Percentiles rank a stretch among this genome's conserved stretches.
phyloP scores from a whole-genome alignment of 2,888 invertebrate genomes.

The Philereme vetulata region DNA sequence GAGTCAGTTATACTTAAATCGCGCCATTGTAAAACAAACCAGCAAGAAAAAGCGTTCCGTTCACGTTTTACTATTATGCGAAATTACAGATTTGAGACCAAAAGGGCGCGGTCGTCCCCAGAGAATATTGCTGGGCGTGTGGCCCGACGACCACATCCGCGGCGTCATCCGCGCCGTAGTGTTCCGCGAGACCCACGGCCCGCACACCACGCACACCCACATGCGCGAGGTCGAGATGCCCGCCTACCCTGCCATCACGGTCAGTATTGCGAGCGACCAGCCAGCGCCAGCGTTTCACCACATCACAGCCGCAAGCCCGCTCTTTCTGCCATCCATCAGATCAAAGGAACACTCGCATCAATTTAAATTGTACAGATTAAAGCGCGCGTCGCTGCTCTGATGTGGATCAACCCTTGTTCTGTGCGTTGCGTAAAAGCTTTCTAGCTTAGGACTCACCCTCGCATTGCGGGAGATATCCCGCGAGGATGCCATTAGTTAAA shows the following conservation, averaged over 20 bases:
- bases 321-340: neutral
- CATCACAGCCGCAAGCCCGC: slow-evolving; percentile 3
- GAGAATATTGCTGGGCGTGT: slow-evolving; percentile 94
- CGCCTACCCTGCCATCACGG: slow-evolving; percentile 75
- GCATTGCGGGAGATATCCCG: neutral
- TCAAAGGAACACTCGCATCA: neutral
- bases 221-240: slow-evolving; percentile 88
- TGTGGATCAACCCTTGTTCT: slow-evolving; percentile 5
- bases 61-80: slow-evolving; percentile 80
- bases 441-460: neutral
- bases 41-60: slow-evolving; percentile 31
- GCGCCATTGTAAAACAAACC: neutral
- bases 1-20: slow-evolving; percentile 7
- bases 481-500: neutral
- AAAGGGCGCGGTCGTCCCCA: slow-evolving; percentile 96
- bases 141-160: slow-evolving; percentile 97
- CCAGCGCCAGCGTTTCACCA: slow-evolving; percentile 8
- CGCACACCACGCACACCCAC: slow-evolving; percentile 87
- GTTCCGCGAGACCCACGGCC: slow-evolving; percentile 91
- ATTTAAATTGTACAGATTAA: neutral
- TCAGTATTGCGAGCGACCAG: slow-evolving; percentile 60
- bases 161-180: slow-evolving; percentile 96
- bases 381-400: neutral
- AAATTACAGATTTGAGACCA: slow-evolving; percentile 90
- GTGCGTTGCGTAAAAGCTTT: neutral